Evolutionary conservation across 2,888 invertebrate species (phyloP), one percentile per base, ranked within the genome.

Genomic region (Netelia fuscicornis): DNA sequence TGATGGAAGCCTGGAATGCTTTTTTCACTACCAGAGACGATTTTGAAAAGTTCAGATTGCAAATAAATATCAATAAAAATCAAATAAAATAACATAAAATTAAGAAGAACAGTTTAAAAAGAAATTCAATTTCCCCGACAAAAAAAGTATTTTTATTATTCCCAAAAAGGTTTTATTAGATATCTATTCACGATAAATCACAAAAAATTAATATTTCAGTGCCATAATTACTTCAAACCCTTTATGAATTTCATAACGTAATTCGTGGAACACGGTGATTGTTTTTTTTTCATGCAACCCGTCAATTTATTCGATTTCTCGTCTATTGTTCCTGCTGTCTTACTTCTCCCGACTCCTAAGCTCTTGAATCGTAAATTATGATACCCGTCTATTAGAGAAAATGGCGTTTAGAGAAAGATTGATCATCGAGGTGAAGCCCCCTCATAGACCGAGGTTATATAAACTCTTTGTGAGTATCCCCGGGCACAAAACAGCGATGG

Each of bases 311-410:
- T 48, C 54, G 17, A 71, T 74, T 37, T 17, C 10, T 25, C 37
- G 42, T 56, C 64, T 48, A 70, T 79, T 83, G 78, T 83, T 70
- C 70, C 17, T 2, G 10, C 23, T 60, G 44, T 80, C 60, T 23
- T 44, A 17, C 44, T 37, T 58, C 37, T 37, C n/a, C 20, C 23
- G 23, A n/a, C 17, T 37, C 23, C 62, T n/a, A 81, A 76, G 72
- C 72, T 56, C 17, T 42, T 6, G 70, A 78, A 74, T 81, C 78
- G 23, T 78, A 84, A 81, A 81, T 84, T 70, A 81, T 76, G 37
- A 75, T 78, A 81, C 30, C 84, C 81, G 42, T 84, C 71, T 25
- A 82, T 85, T 85, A 75, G 70, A 75, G 70, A 71, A 85, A 85
- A 78, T 58, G 52, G 37, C 65, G 85, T 71, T 85, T 81, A 75